Percentiles rank a stretch among this genome's conserved stretches.
Evolutionary conservation across 2,113 vertebrate genomes (phyloP).

Genomic region (Danionella cerebrum): DNA sequence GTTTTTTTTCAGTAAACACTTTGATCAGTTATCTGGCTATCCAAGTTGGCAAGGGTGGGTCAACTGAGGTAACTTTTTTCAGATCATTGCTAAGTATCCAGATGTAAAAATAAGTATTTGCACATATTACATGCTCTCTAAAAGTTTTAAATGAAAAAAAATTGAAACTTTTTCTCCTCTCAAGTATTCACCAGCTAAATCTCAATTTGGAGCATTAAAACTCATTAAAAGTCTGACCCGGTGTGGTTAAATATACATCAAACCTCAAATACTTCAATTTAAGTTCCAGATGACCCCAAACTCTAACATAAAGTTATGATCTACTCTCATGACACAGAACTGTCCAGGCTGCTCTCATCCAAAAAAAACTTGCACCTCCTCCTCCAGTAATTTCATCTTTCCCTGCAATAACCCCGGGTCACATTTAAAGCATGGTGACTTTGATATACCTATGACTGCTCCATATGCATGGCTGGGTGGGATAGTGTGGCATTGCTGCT

Average conservation of each 20-base stretch:
- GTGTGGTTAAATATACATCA: conserved; percentile 25
- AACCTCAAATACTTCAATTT: conserved; percentile 27
- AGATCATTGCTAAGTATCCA: too few species aligned
- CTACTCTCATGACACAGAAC: conserved; percentile 7
- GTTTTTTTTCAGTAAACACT: too few species aligned
- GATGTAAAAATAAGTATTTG: too few species aligned
- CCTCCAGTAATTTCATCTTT: conserved; percentile 51
- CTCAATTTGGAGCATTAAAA: conserved; percentile 25
- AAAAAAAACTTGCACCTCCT: conserved; percentile 54
- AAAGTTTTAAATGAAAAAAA: too few species aligned
- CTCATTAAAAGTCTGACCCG: conserved; percentile 18
- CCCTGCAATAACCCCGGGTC: conserved; percentile 56
- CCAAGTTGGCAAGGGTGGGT: too few species aligned
- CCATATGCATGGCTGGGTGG: conserved; percentile 43
- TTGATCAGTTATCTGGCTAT: too few species aligned
- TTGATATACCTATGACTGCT: conserved; percentile 48
- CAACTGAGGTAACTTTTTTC: too few species aligned
- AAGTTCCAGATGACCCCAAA: conserved; percentile 30
- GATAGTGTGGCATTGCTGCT: conserved; percentile 36
- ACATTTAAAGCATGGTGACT: conserved; percentile 43
- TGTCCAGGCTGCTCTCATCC: conserved; percentile 13
- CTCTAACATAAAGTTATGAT: conserved; percentile 20
- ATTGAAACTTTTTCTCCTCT: too few species aligned
- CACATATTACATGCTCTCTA: too few species aligned
- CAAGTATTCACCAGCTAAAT: too few species aligned